phyloP scores from a whole-genome alignment of 2,888 invertebrate species.

The Xestia c-nigrum region DNA sequence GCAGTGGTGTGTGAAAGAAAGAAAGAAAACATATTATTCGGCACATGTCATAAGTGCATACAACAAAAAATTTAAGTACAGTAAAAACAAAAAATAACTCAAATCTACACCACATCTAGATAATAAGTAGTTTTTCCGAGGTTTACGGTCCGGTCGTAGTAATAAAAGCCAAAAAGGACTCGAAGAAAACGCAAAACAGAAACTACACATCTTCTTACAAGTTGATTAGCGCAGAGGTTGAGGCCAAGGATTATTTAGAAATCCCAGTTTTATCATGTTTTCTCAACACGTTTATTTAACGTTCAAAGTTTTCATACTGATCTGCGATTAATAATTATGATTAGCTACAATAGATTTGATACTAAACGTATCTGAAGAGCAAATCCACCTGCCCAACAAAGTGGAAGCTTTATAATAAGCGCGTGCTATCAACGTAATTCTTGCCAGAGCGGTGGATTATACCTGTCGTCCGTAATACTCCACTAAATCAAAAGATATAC shows the following conservation, averaged over 20 bases:
- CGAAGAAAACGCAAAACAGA: not conserved
- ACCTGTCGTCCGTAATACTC: not conserved
- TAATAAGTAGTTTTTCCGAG: too few relatives aligned
- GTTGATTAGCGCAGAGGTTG: too few relatives aligned
- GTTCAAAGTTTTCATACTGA: not conserved
- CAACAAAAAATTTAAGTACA: too few relatives aligned
- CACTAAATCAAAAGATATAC: not conserved
- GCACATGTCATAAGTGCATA: too few relatives aligned
- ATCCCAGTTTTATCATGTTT: not conserved
- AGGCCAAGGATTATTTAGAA: not conserved
- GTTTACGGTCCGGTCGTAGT: not conserved
- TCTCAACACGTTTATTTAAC: not conserved
- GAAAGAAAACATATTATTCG: too few relatives aligned
- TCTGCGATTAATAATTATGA: slow-evolving; percentile 3
- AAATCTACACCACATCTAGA: too few relatives aligned
- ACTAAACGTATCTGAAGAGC: not conserved
- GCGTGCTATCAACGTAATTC: not conserved
- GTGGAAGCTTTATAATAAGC: not conserved
- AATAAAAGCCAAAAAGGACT: not conserved
- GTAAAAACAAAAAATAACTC: too few relatives aligned
- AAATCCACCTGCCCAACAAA: not conserved
- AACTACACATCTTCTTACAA: not conserved
- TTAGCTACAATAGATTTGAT: not conserved
- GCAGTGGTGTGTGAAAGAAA: not conserved
- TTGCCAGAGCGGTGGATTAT: not conserved